Conservation (phyloP, 2,113 vertebrate genomes). For the Melanerpes aurifrons region DNA sequence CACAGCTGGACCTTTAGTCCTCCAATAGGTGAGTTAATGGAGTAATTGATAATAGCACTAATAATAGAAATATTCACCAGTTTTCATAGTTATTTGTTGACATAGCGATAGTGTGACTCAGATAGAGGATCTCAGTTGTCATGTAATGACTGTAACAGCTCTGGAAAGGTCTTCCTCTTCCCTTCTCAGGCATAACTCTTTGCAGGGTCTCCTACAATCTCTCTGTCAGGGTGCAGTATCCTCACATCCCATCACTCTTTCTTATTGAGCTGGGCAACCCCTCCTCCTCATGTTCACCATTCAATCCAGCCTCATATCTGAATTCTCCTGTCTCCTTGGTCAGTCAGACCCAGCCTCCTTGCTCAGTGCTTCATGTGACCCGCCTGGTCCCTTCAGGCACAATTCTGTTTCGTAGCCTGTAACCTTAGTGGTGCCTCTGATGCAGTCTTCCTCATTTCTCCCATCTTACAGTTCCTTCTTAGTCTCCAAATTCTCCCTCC, state of each 20-base stretch:
- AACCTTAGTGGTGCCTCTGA: neutral
- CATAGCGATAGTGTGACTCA: neutral
- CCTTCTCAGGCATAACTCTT: neutral
- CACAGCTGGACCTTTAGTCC: neutral
- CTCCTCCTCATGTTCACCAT: neutral
- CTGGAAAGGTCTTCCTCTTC: neutral
- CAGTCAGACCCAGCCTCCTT: neutral
- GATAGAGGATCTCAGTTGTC: neutral
- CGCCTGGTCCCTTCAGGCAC: neutral
- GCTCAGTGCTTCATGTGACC: rapidly evolving
- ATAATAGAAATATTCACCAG: neutral
- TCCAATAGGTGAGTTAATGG: neutral
- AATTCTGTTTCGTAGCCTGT: neutral
- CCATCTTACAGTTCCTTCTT: neutral
- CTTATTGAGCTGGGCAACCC: neutral
- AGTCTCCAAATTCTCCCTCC: neutral
- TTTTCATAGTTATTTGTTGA: neutral
- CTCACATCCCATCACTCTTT: neutral
- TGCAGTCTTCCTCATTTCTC: neutral
- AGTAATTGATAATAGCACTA: neutral
- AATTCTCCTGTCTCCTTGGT: neutral
- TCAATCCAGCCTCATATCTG: neutral
- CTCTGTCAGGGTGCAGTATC: neutral
- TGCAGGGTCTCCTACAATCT: neutral
- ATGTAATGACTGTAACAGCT: neutral